Evolutionary conservation across 2,888 invertebrate species (phyloP).

Genomic region (Cremastobaeus sp.): DNA sequence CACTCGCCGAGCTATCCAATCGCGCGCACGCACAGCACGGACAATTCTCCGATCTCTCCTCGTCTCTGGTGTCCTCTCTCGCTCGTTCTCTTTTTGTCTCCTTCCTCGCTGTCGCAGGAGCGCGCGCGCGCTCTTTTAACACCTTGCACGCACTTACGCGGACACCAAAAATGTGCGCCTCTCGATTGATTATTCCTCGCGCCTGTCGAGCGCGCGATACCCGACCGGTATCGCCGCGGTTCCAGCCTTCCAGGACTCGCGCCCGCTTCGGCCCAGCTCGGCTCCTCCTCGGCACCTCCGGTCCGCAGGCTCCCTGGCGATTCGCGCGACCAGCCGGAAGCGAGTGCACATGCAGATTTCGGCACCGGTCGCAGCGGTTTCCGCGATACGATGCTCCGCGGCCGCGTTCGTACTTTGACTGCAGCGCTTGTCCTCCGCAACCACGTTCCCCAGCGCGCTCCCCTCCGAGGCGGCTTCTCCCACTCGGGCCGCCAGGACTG

Average conservation of each 20-base stretch:
- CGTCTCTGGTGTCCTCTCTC: slow-evolving; percentile 5
- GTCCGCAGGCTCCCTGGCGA: neutral
- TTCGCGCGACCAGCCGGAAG: neutral
- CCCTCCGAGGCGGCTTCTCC: slow-evolving; percentile 41
- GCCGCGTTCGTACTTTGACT: slow-evolving; percentile 69
- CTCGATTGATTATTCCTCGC: slow-evolving; percentile 1
- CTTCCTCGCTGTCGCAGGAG: neutral
- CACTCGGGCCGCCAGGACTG: slow-evolving; percentile 20
- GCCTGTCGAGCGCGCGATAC: slow-evolving; percentile 1
- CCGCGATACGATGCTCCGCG: neutral
- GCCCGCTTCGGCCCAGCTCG: too few species aligned
- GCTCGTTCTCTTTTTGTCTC: slow-evolving; percentile 10
- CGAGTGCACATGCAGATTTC: neutral
- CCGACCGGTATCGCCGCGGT: too few species aligned
- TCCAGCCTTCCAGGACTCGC: too few species aligned
- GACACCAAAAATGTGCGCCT: slow-evolving; percentile 6
- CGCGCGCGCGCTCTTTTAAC: slow-evolving; percentile 44
- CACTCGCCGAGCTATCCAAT: slow-evolving; percentile 56
- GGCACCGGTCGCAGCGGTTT: neutral
- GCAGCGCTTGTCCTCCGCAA: slow-evolving; percentile 72
- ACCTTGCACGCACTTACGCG: slow-evolving; percentile 50
- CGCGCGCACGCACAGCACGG: slow-evolving; percentile 48
- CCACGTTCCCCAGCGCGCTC: slow-evolving; percentile 66
- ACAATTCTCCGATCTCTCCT: slow-evolving; percentile 25
- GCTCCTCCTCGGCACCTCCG: neutral